Percentiles rank a stretch among this genome's conserved stretches.
Conservation (phyloP, 2,888 invertebrate genomes). For the Heterodera filipjevi region DNA sequence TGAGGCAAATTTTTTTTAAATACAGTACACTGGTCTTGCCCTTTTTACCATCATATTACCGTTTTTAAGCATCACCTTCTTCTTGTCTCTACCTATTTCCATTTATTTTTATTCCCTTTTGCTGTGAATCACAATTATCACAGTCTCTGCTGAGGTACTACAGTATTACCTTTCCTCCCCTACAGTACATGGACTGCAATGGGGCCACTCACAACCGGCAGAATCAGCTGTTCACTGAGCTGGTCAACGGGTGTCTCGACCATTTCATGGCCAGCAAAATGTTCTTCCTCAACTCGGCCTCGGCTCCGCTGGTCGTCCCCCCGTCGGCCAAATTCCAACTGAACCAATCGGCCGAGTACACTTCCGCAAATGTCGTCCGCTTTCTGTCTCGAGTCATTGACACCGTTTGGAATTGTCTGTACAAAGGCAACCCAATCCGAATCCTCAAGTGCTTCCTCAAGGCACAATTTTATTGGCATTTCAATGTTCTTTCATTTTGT, state of each 20-base stretch:
- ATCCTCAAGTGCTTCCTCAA: conserved; percentile 90
- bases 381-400: conserved; percentile 90
- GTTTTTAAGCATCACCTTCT: background rate
- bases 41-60: too few species aligned
- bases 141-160: background rate
- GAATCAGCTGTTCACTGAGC: conserved; percentile 42
- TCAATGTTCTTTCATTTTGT: background rate
- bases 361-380: conserved; percentile 88
- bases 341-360: conserved; percentile 40
- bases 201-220: conserved; percentile 39
- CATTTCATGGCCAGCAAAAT: conserved; percentile 74
- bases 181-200: conserved; percentile 44
- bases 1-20: conserved; percentile 69
- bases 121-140: background rate
- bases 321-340: conserved; percentile 38
- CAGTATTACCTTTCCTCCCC: background rate
- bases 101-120: conserved; percentile 4
- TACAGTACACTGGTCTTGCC: too few species aligned
- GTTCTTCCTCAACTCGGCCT: conserved; percentile 45
- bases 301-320: conserved; percentile 18
- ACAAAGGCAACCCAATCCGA: conserved; percentile 89
- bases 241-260: conserved; percentile 76
- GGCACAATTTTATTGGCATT: background rate
- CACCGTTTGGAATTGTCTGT: conserved; percentile 91
- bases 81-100: too few species aligned